phyloP scores from a whole-genome alignment of 1,140 invertebrate species.

The Araneus ventricosus region DNA sequence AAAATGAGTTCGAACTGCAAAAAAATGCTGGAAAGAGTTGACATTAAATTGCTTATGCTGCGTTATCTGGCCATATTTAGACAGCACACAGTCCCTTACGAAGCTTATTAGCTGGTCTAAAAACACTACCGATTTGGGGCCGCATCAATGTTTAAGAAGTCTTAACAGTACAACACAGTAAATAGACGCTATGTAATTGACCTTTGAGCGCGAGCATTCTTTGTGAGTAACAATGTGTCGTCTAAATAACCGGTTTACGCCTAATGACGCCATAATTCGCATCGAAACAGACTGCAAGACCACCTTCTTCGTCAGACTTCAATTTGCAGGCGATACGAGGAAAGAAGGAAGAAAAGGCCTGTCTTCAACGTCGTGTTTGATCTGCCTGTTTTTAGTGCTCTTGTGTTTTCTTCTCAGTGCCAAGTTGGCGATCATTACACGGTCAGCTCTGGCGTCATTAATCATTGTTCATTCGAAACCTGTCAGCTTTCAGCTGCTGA shows the following conservation, averaged over 20 bases:
- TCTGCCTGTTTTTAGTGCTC: not conserved
- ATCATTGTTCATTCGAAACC: constrained; percentile 16
- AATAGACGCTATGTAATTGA: constrained; percentile 43
- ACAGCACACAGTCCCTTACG: not conserved
- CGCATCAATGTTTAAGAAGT: not conserved
- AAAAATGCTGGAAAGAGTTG: too few species aligned
- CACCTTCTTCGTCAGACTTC: not conserved
- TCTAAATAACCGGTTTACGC: constrained; percentile 70
- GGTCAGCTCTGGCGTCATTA: constrained; percentile 31
- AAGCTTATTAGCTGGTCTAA: not conserved
- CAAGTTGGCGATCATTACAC: not conserved
- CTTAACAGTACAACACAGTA: not conserved
- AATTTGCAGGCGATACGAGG: not conserved
- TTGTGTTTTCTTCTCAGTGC: not conserved
- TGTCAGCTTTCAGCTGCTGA: not conserved
- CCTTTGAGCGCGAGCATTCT: constrained; percentile 36
- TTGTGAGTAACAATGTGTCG: constrained; percentile 64
- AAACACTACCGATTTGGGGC: not conserved
- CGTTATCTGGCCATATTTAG: not conserved
- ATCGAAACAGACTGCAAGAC: not conserved
- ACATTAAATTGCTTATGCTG: too few species aligned
- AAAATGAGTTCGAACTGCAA: too few species aligned
- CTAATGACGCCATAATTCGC: constrained; percentile 53
- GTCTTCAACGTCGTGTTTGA: not conserved
- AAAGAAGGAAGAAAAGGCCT: not conserved